Conservation (phyloP, 64 coral and sea anemone genomes). For the Montipora efflorescens region DNA sequence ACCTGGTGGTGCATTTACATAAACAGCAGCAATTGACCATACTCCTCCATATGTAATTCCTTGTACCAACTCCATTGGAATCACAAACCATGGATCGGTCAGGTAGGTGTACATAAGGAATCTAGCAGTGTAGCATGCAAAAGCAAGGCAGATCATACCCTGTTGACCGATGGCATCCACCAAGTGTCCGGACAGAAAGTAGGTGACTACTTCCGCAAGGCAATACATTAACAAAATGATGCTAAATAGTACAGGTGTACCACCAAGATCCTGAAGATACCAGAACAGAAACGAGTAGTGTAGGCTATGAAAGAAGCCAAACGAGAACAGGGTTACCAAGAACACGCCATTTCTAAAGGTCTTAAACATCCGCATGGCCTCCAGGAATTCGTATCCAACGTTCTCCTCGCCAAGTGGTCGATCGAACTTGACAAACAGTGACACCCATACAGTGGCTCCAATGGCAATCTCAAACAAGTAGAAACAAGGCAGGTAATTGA, state of each 20-base stretch:
- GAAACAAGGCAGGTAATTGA: constrained; percentile 87
- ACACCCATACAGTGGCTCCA: constrained; percentile 74
- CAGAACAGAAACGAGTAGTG: constrained; percentile 90
- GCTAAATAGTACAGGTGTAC: constrained; percentile 77
- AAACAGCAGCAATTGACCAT: constrained; percentile 87
- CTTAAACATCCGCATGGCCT: constrained; percentile 77
- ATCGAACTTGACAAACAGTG: constrained; percentile 76
- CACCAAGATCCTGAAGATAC: constrained; percentile 90
- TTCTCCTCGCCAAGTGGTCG: constrained; percentile 16
- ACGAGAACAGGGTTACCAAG: constrained; percentile 70
- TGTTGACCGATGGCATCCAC: constrained; percentile 75
- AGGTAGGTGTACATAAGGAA: constrained; percentile 90
- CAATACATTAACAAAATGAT: constrained; percentile 76
- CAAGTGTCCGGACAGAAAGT: constrained; percentile 69
- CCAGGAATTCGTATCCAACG: constrained; percentile 51
- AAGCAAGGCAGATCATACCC: constrained; percentile 80
- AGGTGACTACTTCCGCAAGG: constrained; percentile 82
- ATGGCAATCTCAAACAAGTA: constrained; percentile 87
- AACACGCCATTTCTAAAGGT: constrained; percentile 82
- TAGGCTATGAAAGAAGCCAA: constrained; percentile 81
- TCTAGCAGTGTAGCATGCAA: constrained; percentile 90
- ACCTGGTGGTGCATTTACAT: constrained; percentile 83
- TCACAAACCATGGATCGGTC: constrained; percentile 78
- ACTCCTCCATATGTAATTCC: constrained; percentile 87
- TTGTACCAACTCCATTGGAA: constrained; percentile 89